These are phyloP conservation scores for Lithobates pipiens DNA, from an alignment of 2,797 vertebrate species.

Conservation along the genomic window DNA sequence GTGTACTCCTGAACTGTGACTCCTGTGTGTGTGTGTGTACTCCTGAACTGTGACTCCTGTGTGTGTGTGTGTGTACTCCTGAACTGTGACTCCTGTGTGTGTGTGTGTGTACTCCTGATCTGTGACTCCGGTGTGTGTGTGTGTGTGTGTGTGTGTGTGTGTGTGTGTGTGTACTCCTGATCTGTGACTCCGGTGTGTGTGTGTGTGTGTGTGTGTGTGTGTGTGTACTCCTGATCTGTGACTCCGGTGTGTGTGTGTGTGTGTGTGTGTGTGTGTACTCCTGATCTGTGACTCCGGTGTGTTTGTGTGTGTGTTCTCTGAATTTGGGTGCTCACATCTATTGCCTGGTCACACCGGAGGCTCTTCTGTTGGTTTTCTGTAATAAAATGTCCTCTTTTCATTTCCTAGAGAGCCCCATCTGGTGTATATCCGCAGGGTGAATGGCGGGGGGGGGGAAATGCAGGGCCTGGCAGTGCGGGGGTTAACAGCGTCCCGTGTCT, in stretches of 20 bases:
- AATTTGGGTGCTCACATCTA: no score
- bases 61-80: no score
- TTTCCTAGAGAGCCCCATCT: neutral
- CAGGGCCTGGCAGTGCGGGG: neutral
- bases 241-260: neutral
- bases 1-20: neutral
- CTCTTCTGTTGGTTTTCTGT: neutral
- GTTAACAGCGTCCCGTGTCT: constrained; percentile 3
- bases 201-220: no score
- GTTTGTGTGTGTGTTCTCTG: neutral
- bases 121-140: no score
- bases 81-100: no score
- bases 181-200: no score
- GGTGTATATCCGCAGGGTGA: neutral
- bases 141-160: no score
- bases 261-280: neutral
- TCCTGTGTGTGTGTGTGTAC: no score
- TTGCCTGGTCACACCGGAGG: no score
- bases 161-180: no score
- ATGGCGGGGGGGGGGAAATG: neutral
- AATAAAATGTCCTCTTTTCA: neutral
- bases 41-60: no score
- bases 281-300: neutral
- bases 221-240: neutral
- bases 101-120: no score